Conservation (phyloP, 2,797 vertebrate species). For the Neopelma chrysocephalum region DNA sequence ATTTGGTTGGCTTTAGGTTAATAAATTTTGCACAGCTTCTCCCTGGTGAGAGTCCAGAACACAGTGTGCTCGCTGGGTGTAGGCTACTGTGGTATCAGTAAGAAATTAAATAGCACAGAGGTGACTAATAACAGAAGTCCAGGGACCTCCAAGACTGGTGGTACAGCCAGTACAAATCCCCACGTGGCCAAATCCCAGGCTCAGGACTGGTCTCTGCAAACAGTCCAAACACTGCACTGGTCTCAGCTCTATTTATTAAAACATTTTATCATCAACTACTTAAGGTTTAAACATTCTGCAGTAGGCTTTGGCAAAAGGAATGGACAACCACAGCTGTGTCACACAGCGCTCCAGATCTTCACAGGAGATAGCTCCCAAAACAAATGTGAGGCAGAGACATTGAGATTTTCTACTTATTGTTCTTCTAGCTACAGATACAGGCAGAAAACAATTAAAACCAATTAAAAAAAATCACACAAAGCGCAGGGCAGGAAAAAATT, state of each 20-base stretch:
- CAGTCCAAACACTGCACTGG: not conserved
- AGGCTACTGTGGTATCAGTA: not conserved
- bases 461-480: not conserved
- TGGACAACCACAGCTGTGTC: accelerated
- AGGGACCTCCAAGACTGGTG: not conserved
- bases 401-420: not conserved
- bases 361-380: not conserved
- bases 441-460: not conserved
- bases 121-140: not conserved
- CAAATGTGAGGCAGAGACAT: accelerated
- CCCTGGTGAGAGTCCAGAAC: not conserved
- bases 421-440: not conserved
- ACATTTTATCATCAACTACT: not conserved
- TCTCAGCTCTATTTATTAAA: not conserved
- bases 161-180: not conserved
- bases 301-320: not conserved
- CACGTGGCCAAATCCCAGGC: not conserved
- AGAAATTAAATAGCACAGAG: not conserved
- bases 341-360: not conserved
- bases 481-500: accelerated
- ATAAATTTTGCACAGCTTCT: not conserved
- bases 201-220: not conserved
- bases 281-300: not conserved
- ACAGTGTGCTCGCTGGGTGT: accelerated
- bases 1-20: not conserved